Evolutionary conservation across 2,888 invertebrate species (phyloP).

Genomic region (Philereme vetulata): DNA sequence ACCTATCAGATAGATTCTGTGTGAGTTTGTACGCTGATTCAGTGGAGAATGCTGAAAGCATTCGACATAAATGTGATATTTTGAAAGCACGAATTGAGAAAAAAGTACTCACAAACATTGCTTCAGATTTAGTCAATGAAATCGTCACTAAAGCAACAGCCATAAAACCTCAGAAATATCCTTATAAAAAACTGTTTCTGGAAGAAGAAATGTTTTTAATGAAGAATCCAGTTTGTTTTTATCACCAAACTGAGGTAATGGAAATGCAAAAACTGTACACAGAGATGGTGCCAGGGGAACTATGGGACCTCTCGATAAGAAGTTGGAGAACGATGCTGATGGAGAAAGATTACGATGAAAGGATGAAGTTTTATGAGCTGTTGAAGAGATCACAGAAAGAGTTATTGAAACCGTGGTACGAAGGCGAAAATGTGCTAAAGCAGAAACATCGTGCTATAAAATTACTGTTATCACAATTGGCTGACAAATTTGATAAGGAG

Average conservation of each 20-base stretch:
- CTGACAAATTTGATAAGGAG: constrained; percentile 63
- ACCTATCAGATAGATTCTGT: constrained; percentile 52
- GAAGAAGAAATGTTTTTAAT: constrained; percentile 71
- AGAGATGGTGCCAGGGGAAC: constrained; percentile 54
- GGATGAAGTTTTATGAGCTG: constrained; percentile 64
- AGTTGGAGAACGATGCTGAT: constrained; percentile 70
- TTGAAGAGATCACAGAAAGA: constrained; percentile 57
- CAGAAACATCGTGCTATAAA: constrained; percentile 64
- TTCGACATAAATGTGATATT: constrained; percentile 47
- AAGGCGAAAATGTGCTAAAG: constrained; percentile 55
- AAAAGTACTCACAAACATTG: constrained; percentile 52
- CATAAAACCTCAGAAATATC: constrained; percentile 58
- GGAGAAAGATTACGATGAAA: constrained; percentile 61
- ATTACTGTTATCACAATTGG: constrained; percentile 55
- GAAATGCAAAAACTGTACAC: constrained; percentile 59
- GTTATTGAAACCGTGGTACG: constrained; percentile 67
- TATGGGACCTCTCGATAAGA: constrained; percentile 67
- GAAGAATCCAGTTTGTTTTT: constrained; percentile 74
- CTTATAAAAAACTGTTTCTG: constrained; percentile 65
- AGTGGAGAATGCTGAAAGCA: constrained; percentile 51
- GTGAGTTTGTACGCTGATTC: constrained; percentile 67
- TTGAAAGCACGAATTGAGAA: constrained; percentile 54
- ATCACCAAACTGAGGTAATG: constrained; percentile 71
- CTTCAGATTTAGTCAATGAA: constrained; percentile 50
- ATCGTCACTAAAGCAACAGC: constrained; percentile 51